Conservation (phyloP, 2,113 vertebrate species). For the Erythrocebus patas region DNA sequence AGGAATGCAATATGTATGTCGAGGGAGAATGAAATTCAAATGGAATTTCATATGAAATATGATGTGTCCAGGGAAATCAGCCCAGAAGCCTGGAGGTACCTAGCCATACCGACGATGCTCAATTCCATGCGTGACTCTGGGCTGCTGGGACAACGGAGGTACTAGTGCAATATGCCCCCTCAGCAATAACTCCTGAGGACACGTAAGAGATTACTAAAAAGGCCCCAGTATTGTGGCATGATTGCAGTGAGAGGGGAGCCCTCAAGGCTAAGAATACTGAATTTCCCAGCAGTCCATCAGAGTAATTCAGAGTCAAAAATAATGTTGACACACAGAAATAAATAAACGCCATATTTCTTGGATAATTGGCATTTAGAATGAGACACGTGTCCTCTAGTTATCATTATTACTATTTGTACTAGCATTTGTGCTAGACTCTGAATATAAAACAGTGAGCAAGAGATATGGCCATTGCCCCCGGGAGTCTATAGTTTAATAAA, state of each 20-base stretch:
- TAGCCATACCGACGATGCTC: not conserved
- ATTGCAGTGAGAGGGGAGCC: accelerated
- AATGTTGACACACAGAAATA: not conserved
- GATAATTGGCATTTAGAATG: not conserved
- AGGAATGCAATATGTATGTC: not conserved
- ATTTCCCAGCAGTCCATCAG: not conserved
- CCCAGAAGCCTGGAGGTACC: not conserved
- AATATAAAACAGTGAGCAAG: not conserved
- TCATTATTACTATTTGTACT: not conserved
- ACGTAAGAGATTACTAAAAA: not conserved
- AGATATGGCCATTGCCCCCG: not conserved
- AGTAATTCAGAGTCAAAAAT: not conserved
- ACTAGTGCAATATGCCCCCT: not conserved
- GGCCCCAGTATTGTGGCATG: not conserved
- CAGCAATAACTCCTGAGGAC: not conserved
- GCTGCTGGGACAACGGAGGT: not conserved
- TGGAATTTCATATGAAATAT: not conserved
- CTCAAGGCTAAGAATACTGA: not conserved
- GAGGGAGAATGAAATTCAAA: not conserved
- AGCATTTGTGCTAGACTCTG: not conserved
- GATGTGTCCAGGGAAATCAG: not conserved
- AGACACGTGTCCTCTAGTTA: not conserved
- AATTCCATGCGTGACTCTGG: not conserved
- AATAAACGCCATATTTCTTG: not conserved
- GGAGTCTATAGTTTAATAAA: not conserved